These are phyloP conservation scores for Yponomeuta cagnagella DNA, from an alignment of 2,888 invertebrate genomes.

Conservation along the genomic window DNA sequence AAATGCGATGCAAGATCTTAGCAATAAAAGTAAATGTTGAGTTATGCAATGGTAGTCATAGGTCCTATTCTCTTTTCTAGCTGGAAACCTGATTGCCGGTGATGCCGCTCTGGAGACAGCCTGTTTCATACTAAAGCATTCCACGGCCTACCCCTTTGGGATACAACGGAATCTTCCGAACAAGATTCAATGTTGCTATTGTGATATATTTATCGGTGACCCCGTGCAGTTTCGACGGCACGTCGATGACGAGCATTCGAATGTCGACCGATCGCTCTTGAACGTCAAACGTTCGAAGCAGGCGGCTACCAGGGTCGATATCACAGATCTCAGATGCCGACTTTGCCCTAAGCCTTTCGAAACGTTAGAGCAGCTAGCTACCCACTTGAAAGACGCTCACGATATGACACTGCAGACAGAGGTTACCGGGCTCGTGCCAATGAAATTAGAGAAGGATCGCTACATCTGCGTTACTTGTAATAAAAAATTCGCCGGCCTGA, in stretches of 20 bases:
- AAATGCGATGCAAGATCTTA: not conserved
- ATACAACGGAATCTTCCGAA: not conserved
- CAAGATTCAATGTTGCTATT: slow-evolving; percentile 10
- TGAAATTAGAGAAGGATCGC: not conserved
- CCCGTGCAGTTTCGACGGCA: slow-evolving; percentile 6
- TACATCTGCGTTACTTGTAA: slow-evolving; percentile 16
- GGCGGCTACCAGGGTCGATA: slow-evolving; percentile 11
- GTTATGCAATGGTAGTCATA: not conserved
- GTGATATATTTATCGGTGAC: slow-evolving; percentile 3
- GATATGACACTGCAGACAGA: not conserved
- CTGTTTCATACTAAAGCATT: slow-evolving; percentile 4
- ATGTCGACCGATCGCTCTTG: not conserved
- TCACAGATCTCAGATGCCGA: slow-evolving; percentile 8
- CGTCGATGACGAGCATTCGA: not conserved
- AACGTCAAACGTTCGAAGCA: not conserved
- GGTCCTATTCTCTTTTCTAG: not conserved
- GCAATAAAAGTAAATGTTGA: not conserved
- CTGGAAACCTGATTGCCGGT: not conserved
- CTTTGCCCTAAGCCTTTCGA: slow-evolving; percentile 8
- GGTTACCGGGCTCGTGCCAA: slow-evolving; percentile 1
- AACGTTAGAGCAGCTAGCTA: not conserved
- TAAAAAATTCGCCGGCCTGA: slow-evolving; percentile 6
- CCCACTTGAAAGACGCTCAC: not conserved
- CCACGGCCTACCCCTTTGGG: slow-evolving; percentile 15
- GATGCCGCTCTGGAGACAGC: slow-evolving; percentile 1